Evolutionary conservation across 2,797 vertebrate genomes (phyloP).

Genomic region (Coendou prehensilis): DNA sequence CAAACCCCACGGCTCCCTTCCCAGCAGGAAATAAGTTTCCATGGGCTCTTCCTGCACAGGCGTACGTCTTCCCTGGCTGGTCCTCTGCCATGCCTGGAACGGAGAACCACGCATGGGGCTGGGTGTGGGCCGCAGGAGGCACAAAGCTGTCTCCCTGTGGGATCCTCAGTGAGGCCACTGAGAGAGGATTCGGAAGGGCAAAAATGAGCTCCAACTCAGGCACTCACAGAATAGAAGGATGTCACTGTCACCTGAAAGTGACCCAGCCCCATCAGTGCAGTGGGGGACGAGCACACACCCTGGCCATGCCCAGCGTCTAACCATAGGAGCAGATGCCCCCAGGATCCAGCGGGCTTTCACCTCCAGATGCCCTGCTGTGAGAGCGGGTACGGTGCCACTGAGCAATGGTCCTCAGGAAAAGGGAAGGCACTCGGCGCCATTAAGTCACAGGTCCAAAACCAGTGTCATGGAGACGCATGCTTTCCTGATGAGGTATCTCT

Average conservation of each 20-base stretch:
- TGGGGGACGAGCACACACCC: rapidly evolving
- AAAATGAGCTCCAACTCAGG: no score
- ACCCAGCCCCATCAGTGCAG: neutral
- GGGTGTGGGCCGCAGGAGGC: no score
- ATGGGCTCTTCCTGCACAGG: neutral
- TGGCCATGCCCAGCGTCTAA: neutral
- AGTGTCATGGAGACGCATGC: neutral
- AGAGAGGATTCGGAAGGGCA: neutral
- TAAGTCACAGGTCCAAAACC: neutral
- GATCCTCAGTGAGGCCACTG: neutral
- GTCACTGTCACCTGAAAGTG: neutral
- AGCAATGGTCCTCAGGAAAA: rapidly evolving
- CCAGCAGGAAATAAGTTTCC: neutral
- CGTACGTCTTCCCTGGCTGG: rapidly evolving
- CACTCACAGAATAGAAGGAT: neutral
- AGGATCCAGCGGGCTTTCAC: neutral
- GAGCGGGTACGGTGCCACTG: rapidly evolving
- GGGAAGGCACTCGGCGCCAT: rapidly evolving
- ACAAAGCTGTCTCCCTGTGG: no score
- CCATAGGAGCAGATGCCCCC: neutral
- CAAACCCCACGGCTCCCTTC: neutral
- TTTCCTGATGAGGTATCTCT: neutral
- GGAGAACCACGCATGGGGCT: neutral
- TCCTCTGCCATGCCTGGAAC: neutral
- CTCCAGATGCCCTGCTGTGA: neutral